Evolutionary conservation across 2,888 invertebrate genomes (phyloP).

Genomic region (Drosophila prostipennis): DNA sequence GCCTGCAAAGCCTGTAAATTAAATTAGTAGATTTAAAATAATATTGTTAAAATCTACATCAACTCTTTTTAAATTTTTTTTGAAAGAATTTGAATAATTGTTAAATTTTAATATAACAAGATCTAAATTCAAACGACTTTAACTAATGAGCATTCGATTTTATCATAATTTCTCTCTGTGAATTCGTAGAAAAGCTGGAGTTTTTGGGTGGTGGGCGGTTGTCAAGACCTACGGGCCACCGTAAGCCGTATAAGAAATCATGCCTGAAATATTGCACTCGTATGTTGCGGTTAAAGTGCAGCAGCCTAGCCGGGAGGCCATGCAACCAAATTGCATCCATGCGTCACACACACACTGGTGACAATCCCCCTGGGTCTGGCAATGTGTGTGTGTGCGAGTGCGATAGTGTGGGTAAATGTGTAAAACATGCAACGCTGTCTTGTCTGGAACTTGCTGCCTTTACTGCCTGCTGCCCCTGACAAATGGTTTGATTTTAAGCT

Average conservation of each 20-base stretch:
- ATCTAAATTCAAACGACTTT: no score
- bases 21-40: no score
- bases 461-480: conserved; percentile 50
- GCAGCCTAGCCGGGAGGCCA: conserved; percentile 55
- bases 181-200: conserved; percentile 13
- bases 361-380: conserved; percentile 26
- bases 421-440: conserved; percentile 73
- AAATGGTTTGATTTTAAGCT: conserved; percentile 77
- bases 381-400: conserved; percentile 12
- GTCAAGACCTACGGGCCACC: conserved; percentile 9
- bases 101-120: no score
- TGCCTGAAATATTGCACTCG: conserved; percentile 78
- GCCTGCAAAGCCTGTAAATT: no score
- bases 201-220: conserved; percentile 11
- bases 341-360: conserved; percentile 59
- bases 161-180: neutral
- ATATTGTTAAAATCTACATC: no score
- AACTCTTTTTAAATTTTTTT: no score
- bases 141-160: no score
- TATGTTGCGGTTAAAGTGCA: conserved; percentile 78
- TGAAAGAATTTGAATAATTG: no score
- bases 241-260: conserved; percentile 75
- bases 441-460: conserved; percentile 56
- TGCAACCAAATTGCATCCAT: conserved; percentile 70
- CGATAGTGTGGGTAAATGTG: conserved; percentile 50